Conservation (phyloP, 2,797 vertebrate genomes). For the Mormyrus hasselquistii region DNA sequence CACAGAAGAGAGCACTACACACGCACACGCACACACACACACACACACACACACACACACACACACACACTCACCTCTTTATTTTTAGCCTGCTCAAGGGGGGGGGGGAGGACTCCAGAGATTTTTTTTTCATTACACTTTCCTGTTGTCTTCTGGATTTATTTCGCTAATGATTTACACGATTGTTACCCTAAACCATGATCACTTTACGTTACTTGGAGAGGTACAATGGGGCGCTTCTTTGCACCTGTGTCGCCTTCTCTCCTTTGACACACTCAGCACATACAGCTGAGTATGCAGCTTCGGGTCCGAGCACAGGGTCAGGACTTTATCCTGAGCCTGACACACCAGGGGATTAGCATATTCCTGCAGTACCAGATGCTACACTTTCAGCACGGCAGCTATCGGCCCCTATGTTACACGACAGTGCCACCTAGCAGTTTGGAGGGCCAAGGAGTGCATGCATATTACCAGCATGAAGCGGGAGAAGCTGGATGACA, state of each 20-base stretch:
- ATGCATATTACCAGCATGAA: neutral
- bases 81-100: neutral
- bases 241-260: neutral
- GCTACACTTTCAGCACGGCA: neutral
- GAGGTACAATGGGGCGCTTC: neutral
- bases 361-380: neutral
- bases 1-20: neutral
- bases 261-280: neutral
- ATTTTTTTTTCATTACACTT: neutral
- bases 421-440: neutral
- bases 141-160: neutral
- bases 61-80: neutral
- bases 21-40: neutral
- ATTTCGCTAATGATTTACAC: neutral
- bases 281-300: neutral
- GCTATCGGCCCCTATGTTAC: neutral
- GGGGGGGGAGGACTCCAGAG: neutral
- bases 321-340: neutral
- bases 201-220: neutral
- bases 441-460: neutral
- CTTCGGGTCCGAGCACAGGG: neutral
- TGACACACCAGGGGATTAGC: neutral
- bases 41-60: neutral
- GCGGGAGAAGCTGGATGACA: neutral
- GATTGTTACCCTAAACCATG: neutral